A percentile compares a stretch with the other conserved stretches of the same genome.
Evolutionary conservation across 1,140 invertebrate species (phyloP).

Genomic region (Nomia melanderi): DNA sequence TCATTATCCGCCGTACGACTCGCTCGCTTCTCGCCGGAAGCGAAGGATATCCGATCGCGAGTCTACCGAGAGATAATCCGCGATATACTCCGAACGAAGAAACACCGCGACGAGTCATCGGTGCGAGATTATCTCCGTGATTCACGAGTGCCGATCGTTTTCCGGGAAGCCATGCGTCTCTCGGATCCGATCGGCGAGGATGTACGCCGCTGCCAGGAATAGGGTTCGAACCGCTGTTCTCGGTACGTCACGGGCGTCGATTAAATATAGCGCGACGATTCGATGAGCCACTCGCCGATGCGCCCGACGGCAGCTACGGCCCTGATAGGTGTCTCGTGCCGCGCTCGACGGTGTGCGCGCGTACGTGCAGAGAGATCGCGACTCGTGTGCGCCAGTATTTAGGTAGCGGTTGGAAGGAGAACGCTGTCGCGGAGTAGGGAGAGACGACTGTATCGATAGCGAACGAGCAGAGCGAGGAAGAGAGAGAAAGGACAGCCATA

Average conservation of each 20-base stretch:
- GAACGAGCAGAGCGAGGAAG: background rate
- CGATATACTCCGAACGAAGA: no score
- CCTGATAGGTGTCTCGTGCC: conserved; percentile 48
- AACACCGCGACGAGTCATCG: background rate
- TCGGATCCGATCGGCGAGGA: background rate
- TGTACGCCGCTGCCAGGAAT: background rate
- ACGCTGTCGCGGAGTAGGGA: background rate
- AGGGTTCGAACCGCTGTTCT: background rate
- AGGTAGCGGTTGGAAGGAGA: background rate
- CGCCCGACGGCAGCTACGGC: conserved; percentile 14
- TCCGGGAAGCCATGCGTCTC: background rate
- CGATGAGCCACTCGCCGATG: background rate
- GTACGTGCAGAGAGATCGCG: background rate
- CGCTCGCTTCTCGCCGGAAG: background rate
- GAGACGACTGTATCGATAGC: conserved; percentile 29
- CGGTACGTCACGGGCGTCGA: background rate
- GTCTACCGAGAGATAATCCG: background rate
- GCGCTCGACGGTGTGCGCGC: conserved; percentile 21
- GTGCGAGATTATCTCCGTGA: background rate
- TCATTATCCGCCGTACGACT: background rate
- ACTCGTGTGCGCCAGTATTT: background rate
- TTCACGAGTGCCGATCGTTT: background rate
- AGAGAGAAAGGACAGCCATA: background rate
- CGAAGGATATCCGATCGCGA: background rate
- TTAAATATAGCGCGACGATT: conserved; percentile 26